These are phyloP conservation scores for Chironomus riparius DNA, from an alignment of 2,888 invertebrate species.

Conservation along the genomic window DNA sequence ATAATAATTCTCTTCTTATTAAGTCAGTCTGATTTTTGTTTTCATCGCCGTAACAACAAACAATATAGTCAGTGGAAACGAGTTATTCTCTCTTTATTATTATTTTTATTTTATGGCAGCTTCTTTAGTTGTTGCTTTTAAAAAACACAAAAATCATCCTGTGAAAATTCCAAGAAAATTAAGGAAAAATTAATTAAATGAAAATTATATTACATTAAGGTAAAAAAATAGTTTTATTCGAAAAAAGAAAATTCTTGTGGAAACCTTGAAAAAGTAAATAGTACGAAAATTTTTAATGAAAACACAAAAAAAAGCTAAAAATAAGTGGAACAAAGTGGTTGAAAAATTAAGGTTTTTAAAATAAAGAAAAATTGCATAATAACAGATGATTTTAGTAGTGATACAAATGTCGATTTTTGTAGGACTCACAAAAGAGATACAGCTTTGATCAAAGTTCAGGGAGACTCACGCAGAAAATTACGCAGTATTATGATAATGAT, in stretches of 20 bases:
- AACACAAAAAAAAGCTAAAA: not conserved
- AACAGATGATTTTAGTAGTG: not conserved
- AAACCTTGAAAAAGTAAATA: not conserved
- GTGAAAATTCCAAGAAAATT: too few relatives aligned
- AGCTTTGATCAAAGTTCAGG: too few relatives aligned
- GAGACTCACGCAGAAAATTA: too few relatives aligned
- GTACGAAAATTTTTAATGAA: not conserved
- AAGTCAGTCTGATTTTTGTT: not conserved
- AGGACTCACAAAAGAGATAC: too few relatives aligned
- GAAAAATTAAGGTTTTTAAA: not conserved
- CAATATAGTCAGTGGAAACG: not conserved
- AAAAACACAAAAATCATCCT: too few relatives aligned
- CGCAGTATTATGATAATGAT: too few relatives aligned
- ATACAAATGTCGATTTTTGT: not conserved
- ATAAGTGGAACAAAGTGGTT: conserved; percentile 8
- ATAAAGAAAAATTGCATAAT: not conserved
- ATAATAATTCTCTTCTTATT: not conserved
- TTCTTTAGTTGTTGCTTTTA: too few relatives aligned
- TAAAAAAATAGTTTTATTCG: not conserved
- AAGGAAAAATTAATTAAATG: too few relatives aligned
- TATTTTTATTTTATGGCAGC: not conserved
- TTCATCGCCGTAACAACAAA: not conserved
- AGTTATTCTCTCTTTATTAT: not conserved
- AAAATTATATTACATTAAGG: not conserved
- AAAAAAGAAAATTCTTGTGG: not conserved